Percentiles rank a stretch among this genome's conserved stretches.
Evolutionary conservation across 2,888 invertebrate species (phyloP).

Genomic region (Ormyrus rosae): DNA sequence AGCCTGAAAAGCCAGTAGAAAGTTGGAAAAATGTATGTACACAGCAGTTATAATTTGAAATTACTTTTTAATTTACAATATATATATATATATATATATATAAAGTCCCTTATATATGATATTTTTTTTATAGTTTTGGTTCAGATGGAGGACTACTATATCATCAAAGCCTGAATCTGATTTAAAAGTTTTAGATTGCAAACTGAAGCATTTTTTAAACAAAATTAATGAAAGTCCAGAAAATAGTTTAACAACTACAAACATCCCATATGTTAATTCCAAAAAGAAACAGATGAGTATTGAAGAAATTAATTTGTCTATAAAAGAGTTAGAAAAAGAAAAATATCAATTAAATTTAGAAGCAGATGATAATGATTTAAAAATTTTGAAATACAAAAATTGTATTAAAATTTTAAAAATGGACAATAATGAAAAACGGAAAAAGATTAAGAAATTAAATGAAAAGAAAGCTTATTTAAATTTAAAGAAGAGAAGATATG

Average conservation of each 20-base stretch:
- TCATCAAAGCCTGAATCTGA: conserved; percentile 4
- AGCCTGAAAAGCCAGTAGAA: conserved; percentile 34
- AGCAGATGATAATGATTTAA: conserved; percentile 38
- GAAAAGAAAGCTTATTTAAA: conserved; percentile 13
- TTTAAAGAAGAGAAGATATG: conserved; percentile 9
- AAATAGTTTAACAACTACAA: background rate
- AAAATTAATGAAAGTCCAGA: background rate
- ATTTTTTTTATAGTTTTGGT: conserved; percentile 28
- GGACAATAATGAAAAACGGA: conserved; percentile 23
- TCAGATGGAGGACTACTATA: conserved; percentile 27
- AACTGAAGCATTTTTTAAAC: conserved; percentile 32
- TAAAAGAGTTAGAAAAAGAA: conserved; percentile 33
- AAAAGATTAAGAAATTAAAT: conserved; percentile 17
- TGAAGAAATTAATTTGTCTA: conserved; percentile 5
- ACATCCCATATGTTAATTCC: background rate
- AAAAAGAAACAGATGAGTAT: background rate
- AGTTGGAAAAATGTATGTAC: conserved; percentile 38
- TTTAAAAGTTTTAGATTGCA: background rate
- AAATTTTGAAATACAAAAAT: conserved; percentile 8
- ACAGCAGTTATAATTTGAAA: background rate
- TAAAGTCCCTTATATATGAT: background rate
- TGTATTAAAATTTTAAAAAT: conserved; percentile 8
- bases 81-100: background rate
- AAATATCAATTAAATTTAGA: conserved; percentile 25
- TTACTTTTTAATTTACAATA: conserved; percentile 3